phyloP scores from a whole-genome alignment of 2,888 invertebrate species.

The Cerastis rubricosa region DNA sequence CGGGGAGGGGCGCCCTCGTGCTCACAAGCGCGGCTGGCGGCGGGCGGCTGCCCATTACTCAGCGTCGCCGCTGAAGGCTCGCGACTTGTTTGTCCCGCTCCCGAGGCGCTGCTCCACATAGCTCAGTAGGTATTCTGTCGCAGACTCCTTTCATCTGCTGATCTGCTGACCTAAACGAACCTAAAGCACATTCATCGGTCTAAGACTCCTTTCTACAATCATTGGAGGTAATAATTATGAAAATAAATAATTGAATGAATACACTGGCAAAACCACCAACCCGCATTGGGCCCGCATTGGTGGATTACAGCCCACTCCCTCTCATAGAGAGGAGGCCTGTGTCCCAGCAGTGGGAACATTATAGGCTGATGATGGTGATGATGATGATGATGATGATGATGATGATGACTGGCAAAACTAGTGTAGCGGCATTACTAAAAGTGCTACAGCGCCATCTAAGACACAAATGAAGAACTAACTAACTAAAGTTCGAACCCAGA shows the following conservation, averaged over 20 bases:
- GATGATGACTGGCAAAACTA: no score
- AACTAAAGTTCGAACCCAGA: no score
- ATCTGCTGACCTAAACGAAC: not conserved
- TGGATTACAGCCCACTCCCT: no score
- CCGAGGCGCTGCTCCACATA: slow-evolving; percentile 24
- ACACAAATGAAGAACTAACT: no score
- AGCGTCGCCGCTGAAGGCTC: slow-evolving; percentile 26
- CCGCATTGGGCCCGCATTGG: no score
- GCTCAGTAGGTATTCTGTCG: not conserved
- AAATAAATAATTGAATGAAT: not conserved
- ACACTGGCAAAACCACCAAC: no score
- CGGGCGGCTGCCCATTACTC: slow-evolving; percentile 27
- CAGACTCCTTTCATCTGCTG: not conserved
- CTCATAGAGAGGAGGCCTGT: no score
- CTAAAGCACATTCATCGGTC: not conserved
- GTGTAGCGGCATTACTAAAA: no score
- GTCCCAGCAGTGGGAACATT: no score
- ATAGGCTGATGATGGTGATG: no score
- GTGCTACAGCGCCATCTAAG: no score
- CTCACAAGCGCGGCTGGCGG: slow-evolving; percentile 12
- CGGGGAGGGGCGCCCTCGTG: slow-evolving; percentile 16
- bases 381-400: no score
- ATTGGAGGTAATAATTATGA: not conserved
- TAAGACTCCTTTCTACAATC: not conserved
- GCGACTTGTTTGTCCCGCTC: slow-evolving; percentile 42